These are phyloP conservation scores for Cyrtonyx montezumae DNA, from an alignment of 2,113 vertebrate genomes.

Conservation along the genomic window DNA sequence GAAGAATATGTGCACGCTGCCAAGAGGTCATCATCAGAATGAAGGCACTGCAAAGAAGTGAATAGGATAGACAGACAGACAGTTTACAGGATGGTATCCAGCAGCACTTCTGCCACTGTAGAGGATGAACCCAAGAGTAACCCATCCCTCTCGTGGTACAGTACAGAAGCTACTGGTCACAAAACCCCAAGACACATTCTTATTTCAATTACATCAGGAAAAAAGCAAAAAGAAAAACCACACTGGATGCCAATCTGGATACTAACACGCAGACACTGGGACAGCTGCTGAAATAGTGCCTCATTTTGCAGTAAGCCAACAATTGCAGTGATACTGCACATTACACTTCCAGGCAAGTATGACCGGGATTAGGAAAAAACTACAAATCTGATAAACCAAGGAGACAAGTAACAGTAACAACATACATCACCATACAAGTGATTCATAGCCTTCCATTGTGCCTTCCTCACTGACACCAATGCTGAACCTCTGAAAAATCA, in stretches of 20 bases:
- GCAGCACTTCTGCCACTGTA: not conserved
- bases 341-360: not conserved
- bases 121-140: not conserved
- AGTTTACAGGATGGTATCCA: not conserved
- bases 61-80: not conserved
- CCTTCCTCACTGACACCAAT: not conserved
- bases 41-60: not conserved
- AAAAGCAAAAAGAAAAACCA: not conserved
- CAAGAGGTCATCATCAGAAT: not conserved
- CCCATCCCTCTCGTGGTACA: not conserved
- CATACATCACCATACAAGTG: not conserved
- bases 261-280: not conserved
- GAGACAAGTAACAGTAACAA: not conserved
- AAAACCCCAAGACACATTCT: not conserved
- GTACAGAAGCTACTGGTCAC: not conserved
- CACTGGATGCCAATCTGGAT: not conserved
- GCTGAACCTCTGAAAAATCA: not conserved
- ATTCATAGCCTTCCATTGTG: not conserved
- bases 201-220: not conserved
- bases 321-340: not conserved
- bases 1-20: fast-evolving
- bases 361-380: not conserved
- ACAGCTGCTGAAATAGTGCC: fast-evolving
- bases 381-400: not conserved
- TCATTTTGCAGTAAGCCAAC: not conserved